A percentile compares a stretch with the other conserved stretches of the same genome.
Evolutionary conservation across 2,113 vertebrate genomes (phyloP).

Genomic region (Phaethon lepturus): DNA sequence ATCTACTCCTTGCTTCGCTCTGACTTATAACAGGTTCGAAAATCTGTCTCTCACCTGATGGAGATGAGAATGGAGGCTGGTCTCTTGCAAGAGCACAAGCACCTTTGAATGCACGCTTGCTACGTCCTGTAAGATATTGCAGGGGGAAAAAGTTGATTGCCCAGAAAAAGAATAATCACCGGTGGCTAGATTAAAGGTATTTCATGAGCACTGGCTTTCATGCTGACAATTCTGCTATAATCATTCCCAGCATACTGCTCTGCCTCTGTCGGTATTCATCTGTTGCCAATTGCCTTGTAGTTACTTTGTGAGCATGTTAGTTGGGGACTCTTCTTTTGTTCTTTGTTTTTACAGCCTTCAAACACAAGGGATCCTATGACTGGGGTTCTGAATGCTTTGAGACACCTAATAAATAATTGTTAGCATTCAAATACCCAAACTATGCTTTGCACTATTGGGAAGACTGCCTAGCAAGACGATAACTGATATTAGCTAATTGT

Average conservation of each 20-base stretch:
- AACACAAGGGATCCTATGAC: not conserved
- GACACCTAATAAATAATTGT: constrained; percentile 16
- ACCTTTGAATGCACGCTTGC: not conserved
- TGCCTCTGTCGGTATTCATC: constrained; percentile 24
- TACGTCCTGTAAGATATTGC: not conserved
- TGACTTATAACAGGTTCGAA: not conserved
- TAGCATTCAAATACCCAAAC: not conserved
- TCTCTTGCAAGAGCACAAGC: not conserved
- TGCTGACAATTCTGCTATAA: constrained; percentile 39
- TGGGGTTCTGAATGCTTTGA: not conserved
- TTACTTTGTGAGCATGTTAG: not conserved
- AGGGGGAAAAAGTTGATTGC: not conserved
- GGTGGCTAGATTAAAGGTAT: constrained; percentile 45
- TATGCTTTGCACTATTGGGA: not conserved
- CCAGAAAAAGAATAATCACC: constrained; percentile 37
- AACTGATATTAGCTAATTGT: constrained; percentile 9
- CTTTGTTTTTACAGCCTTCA: constrained; percentile 16
- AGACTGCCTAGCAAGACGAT: not conserved
- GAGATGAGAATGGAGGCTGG: not conserved
- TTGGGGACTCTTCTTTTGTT: constrained; percentile 27
- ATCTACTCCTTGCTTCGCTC: not conserved
- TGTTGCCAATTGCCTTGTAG: constrained; percentile 63
- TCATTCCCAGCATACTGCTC: constrained; percentile 51
- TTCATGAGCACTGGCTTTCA: constrained; percentile 38
- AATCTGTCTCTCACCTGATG: constrained; percentile 21